phyloP scores from a whole-genome alignment of 2,797 vertebrate genomes.

The Okamejei kenojei region DNA sequence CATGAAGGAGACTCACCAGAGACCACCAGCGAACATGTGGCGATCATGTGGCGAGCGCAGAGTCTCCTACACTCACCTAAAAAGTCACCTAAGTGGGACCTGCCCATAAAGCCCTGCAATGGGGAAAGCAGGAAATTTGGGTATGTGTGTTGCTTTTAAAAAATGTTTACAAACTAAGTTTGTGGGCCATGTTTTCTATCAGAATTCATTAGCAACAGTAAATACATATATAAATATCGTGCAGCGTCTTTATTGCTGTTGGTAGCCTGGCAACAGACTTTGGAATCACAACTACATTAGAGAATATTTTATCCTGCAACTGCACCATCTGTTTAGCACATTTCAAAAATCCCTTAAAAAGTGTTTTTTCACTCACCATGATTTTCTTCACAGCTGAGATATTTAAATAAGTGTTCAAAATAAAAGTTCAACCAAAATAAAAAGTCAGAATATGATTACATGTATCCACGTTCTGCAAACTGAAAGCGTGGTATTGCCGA shows the following conservation, averaged over 20 bases:
- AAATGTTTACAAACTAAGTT: background rate
- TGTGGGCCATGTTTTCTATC: background rate
- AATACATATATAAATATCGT: background rate
- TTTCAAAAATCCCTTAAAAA: background rate
- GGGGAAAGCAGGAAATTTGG: background rate
- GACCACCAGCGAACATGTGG: no score
- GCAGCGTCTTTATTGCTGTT: background rate
- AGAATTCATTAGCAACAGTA: background rate
- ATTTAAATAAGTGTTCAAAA: background rate
- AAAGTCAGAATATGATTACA: background rate
- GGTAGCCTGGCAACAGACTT: background rate
- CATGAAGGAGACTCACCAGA: no score
- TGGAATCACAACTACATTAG: background rate
- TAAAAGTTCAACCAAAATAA: background rate
- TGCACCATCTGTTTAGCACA: background rate
- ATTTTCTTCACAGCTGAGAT: background rate
- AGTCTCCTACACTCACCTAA: no score
- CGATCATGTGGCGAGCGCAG: no score
- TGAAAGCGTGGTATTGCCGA: background rate
- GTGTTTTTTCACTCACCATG: background rate
- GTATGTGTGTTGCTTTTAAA: background rate
- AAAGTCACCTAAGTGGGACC: no score
- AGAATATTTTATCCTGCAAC: background rate
- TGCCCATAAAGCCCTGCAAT: background rate
- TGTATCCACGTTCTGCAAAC: background rate